phyloP scores from a whole-genome alignment of 92 coral and sea anemone species.

The Parazoanthus atlanticus region DNA sequence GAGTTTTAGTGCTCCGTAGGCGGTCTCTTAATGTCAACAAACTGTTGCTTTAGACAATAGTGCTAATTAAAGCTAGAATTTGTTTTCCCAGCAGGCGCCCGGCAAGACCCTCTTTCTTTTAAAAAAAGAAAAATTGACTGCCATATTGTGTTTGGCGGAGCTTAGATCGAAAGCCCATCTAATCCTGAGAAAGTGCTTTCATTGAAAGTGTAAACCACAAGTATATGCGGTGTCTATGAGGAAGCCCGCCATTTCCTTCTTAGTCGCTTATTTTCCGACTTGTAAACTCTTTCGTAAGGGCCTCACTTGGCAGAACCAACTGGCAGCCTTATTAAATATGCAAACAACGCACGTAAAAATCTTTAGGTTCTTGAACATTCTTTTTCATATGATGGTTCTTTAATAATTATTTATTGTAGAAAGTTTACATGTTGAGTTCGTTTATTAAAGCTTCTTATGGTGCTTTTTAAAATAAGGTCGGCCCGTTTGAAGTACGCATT shows the following conservation, averaged over 20 bases:
- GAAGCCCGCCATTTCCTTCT: constrained; percentile 24
- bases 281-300: not conserved
- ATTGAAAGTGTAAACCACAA: constrained; percentile 6
- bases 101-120: not conserved
- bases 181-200: constrained; percentile 1
- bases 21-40: constrained; percentile 66
- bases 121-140: not conserved
- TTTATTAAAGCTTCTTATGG: not conserved
- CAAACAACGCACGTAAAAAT: constrained; percentile 43
- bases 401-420: not conserved
- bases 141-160: constrained; percentile 23
- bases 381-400: not conserved
- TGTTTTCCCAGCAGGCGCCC: constrained; percentile 38
- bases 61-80: constrained; percentile 67
- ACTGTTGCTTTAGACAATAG: constrained; percentile 63
- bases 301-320: constrained; percentile 36
- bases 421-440: not conserved
- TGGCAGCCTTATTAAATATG: constrained; percentile 64
- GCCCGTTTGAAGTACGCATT: constrained; percentile 5
- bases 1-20: constrained; percentile 31
- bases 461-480: not conserved
- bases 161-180: not conserved
- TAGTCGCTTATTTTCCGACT: not conserved
- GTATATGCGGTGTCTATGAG: constrained; percentile 9
- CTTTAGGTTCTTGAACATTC: not conserved